phyloP scores from a whole-genome alignment of 2,888 invertebrate species.

The Drosophila setosimentum region DNA sequence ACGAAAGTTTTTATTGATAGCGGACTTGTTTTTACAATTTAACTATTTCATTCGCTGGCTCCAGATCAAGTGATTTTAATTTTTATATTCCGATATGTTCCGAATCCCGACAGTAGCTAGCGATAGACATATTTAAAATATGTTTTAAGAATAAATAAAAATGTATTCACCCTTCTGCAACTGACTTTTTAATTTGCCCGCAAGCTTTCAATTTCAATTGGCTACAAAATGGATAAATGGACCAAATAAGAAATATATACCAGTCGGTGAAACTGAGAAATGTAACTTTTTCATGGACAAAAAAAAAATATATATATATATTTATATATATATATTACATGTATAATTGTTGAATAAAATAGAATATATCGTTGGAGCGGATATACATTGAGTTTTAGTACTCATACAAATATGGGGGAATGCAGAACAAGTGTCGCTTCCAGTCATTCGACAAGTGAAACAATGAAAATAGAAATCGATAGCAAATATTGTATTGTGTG shows the following conservation, averaged over 20 bases:
- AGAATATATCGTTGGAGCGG: constrained; percentile 1
- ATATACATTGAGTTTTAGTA: constrained; percentile 9
- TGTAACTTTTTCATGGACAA: constrained; percentile 1
- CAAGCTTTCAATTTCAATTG: constrained; percentile 43
- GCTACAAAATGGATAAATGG: constrained; percentile 29
- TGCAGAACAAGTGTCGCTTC: constrained; percentile 49
- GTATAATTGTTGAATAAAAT: constrained; percentile 1
- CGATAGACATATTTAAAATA: background rate
- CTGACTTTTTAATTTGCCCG: constrained; percentile 35
- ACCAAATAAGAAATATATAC: constrained; percentile 10
- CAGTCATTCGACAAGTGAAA: constrained; percentile 53
- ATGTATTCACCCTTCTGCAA: constrained; percentile 1
- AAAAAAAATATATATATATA: background rate
- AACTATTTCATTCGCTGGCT: no score
- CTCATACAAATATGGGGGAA: constrained; percentile 27
- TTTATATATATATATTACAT: background rate
- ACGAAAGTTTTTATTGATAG: no score
- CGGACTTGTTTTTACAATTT: background rate
- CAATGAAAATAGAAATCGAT: constrained; percentile 74
- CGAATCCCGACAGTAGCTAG: fast-evolving
- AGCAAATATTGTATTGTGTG: constrained; percentile 53
- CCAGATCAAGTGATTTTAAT: background rate
- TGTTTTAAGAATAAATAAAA: background rate
- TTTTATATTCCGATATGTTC: background rate
- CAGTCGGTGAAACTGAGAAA: constrained; percentile 5